These are phyloP conservation scores for Latrodectus hesperus DNA, from an alignment of 2,888 invertebrate genomes.

Conservation along the genomic window DNA sequence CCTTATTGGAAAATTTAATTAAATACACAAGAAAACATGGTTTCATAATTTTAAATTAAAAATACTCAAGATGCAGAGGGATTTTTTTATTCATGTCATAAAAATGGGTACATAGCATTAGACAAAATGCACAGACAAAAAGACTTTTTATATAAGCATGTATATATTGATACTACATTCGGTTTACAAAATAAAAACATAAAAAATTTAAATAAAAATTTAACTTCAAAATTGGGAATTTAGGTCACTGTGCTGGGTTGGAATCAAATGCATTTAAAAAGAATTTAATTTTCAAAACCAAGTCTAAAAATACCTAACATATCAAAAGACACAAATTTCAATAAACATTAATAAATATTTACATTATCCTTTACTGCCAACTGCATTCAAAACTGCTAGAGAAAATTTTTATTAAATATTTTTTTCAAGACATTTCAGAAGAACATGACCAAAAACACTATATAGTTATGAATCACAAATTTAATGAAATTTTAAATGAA, in stretches of 20 bases:
- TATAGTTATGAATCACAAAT: too few species aligned
- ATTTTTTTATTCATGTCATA: conserved; percentile 66
- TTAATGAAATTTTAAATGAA: too few species aligned
- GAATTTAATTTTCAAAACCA: too few species aligned
- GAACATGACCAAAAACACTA: too few species aligned
- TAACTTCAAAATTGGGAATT: neutral
- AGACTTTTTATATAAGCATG: conserved; percentile 29
- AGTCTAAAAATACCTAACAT: too few species aligned
- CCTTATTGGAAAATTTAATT: neutral
- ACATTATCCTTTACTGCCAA: too few species aligned
- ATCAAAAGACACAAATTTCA: too few species aligned
- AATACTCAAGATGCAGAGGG: conserved; percentile 47
- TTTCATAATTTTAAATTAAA: neutral
- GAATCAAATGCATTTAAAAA: neutral
- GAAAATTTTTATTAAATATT: too few species aligned
- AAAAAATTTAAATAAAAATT: neutral
- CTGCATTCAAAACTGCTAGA: too few species aligned
- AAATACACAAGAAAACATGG: neutral
- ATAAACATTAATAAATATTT: too few species aligned
- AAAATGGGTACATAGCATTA: conserved; percentile 66
- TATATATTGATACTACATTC: conserved; percentile 42
- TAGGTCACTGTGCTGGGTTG: neutral
- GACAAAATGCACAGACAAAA: conserved; percentile 60
- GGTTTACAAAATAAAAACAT: conserved; percentile 8
- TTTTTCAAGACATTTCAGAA: too few species aligned